Evolutionary conservation across 2,797 vertebrate genomes (phyloP), one percentile per base, ranked within the genome.

Genomic region (Pygocentrus nattereri): DNA sequence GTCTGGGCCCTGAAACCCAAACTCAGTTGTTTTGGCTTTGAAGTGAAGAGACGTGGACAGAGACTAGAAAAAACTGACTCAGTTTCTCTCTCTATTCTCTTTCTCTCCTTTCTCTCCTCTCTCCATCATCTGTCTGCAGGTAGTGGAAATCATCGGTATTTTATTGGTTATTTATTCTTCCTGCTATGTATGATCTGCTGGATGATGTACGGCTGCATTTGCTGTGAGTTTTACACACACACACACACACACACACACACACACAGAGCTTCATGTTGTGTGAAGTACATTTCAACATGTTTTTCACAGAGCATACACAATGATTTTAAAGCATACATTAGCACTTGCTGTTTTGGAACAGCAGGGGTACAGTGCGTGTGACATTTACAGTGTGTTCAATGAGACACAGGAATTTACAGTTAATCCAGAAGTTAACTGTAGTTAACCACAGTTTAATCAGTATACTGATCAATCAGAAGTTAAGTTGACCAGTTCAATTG

Each of bases 171-270:
- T 85, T 93, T 98, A 19, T 98, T 99, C 93, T 99, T 99, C 93
- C 91, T 99, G 92, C 96, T 99, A 84, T 98, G 97, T 89, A 99
- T 99, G 98, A 99, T 99, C 93, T 98, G 97, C 92, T 99, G 98
- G 97, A 99, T 99, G 97, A 98, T 99, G 23, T 99, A 99, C 85
- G 98, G 98, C 87, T 99, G 98, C 91, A 95, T 98, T 89, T 96
- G 94, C 90, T 99, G 98, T 99, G 88, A 98, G 97, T 96, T 18
- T n/a, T 1, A 38, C 73, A 50, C 67, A 31, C n/a, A 25, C 19
- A 67, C 50, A 70, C 23, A 56, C 30, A n/a, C n/a, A n/a, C n/a
- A n/a, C n/a, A n/a, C n/a, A 38, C 73, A 50, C 67, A 31, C n/a
- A 25, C 19, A 67, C 50, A 70, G 23, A 13, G 12, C 18, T 30